Evolutionary conservation across 2,797 vertebrate genomes (phyloP).

Genomic region (Chelmon rostratus): DNA sequence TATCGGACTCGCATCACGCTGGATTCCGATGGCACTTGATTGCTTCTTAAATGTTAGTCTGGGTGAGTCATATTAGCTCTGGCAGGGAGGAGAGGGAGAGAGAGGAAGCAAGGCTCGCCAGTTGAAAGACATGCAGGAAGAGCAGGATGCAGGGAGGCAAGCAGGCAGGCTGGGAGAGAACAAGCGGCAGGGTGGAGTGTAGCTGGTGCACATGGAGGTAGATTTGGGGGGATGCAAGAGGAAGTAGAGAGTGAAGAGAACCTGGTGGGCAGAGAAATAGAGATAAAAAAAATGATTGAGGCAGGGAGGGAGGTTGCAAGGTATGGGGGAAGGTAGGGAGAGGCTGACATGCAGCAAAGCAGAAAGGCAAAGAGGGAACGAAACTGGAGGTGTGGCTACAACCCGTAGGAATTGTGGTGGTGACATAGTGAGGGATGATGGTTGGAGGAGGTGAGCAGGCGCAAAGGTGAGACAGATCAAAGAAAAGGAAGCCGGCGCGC

Average conservation of each 20-base stretch:
- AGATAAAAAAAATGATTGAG: conserved; percentile 29
- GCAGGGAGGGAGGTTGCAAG: conserved; percentile 38
- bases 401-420: conserved; percentile 19
- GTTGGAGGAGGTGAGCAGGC: conserved; percentile 39
- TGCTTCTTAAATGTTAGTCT: conserved; percentile 80
- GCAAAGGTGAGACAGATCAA: conserved; percentile 34
- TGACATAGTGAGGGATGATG: conserved; percentile 41
- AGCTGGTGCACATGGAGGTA: conserved; percentile 56
- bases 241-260: conserved; percentile 7
- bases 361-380: conserved; percentile 30
- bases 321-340: conserved; percentile 60
- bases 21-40: conserved; percentile 69
- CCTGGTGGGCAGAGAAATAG: conserved; percentile 8
- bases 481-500: conserved; percentile 54
- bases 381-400: conserved; percentile 35
- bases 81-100: conserved; percentile 46
- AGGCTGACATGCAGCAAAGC: conserved; percentile 57
- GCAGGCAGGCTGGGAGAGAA: conserved; percentile 30
- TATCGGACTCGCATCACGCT: conserved; percentile 57
- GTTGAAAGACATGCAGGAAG: conserved; percentile 28
- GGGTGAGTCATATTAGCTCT: conserved; percentile 81
- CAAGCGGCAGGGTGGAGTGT: conserved; percentile 53
- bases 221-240: conserved; percentile 9
- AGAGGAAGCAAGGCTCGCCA: conserved; percentile 40
- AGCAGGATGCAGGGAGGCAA: conserved; percentile 50